Conservation (phyloP, 2,797 vertebrate genomes). For the Falco berigora region DNA sequence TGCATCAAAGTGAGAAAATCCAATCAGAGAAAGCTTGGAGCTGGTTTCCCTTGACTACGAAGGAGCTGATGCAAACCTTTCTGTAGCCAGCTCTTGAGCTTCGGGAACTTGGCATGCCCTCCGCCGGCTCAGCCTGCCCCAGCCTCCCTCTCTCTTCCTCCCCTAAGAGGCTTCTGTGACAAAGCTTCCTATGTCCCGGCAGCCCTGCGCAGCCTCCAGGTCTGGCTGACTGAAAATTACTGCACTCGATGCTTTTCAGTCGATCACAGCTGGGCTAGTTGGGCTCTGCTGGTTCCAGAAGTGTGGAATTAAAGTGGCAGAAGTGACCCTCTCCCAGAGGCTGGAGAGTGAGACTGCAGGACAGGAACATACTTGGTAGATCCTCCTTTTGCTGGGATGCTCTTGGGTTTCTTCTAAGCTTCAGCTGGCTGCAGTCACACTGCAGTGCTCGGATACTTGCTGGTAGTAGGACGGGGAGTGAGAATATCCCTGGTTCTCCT, state of each 20-base stretch:
- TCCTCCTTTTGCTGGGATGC: background rate
- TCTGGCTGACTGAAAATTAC: background rate
- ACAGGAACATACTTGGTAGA: background rate
- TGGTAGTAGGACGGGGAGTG: background rate
- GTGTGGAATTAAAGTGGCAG: background rate
- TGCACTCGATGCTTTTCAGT: background rate
- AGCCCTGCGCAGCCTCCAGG: background rate
- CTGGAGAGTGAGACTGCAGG: background rate
- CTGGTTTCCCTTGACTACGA: background rate
- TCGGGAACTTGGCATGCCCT: background rate
- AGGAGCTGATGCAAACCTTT: background rate
- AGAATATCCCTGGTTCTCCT: background rate
- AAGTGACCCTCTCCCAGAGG: background rate
- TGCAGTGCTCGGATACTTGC: background rate
- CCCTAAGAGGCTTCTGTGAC: background rate
- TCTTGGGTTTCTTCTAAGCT: background rate
- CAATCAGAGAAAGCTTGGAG: background rate
- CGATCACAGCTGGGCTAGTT: background rate
- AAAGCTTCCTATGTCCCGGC: background rate
- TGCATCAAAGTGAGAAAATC: background rate
- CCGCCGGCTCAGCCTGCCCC: background rate
- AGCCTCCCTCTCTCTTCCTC: background rate
- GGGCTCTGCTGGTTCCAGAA: background rate
- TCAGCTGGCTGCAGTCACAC: background rate
- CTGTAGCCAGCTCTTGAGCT: background rate